phyloP scores from a whole-genome alignment of 2,113 vertebrate species.

The Dromas ardeola region DNA sequence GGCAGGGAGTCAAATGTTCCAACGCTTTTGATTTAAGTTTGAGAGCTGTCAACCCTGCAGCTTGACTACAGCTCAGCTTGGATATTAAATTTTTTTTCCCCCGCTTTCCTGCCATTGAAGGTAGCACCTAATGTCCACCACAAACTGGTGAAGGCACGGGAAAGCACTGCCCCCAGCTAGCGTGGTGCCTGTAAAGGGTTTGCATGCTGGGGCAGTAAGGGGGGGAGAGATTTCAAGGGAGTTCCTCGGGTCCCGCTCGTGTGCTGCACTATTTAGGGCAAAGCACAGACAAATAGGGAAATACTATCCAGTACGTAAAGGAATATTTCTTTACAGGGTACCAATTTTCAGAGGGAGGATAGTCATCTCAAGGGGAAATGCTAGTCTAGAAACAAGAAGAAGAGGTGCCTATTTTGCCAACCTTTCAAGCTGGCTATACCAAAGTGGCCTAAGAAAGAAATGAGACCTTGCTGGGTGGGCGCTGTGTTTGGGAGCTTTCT shows the following conservation, averaged over 20 bases:
- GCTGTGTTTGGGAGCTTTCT: not conserved
- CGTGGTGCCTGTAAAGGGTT: too few species aligned
- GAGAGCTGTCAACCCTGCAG: not conserved
- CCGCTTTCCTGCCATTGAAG: not conserved
- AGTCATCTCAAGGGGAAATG: not conserved
- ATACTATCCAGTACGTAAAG: not conserved
- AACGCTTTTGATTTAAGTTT: not conserved
- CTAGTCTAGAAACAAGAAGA: not conserved
- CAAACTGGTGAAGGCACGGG: not conserved
- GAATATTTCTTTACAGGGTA: not conserved
- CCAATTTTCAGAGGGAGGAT: not conserved
- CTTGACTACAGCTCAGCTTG: not conserved
- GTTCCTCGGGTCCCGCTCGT: not conserved
- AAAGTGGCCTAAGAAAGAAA: not conserved
- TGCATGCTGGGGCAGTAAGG: not conserved
- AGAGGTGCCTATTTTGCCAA: not conserved
- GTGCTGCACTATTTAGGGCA: not conserved
- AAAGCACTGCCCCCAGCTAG: not conserved
- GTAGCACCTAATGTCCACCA: not conserved
- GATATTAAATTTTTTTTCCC: not conserved
- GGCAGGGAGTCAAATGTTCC: not conserved
- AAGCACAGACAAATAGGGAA: not conserved
- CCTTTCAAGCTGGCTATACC: not conserved
- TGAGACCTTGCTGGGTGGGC: rapidly evolving
- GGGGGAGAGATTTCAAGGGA: not conserved